Evolutionary conservation across 1,140 invertebrate genomes (phyloP), one percentile per base, ranked within the genome.

Genomic region (Drosophila repleta): DNA sequence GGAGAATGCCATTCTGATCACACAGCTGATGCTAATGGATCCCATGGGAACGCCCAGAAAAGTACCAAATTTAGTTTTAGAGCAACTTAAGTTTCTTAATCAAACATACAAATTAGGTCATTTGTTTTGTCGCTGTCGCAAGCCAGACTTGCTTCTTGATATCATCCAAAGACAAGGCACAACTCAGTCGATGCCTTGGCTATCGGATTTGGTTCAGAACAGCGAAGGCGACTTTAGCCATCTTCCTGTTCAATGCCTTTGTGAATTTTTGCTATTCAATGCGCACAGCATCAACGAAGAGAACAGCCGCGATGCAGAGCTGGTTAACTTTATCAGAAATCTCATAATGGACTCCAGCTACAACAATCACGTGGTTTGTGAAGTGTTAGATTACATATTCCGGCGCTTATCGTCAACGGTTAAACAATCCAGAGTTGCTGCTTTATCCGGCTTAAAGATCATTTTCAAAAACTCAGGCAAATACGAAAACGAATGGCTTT

Each of bases 171-270:
- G 97, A 60, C 96, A 96, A 88, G 97, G 96, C 69, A 96, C 97
- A 10, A 96, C 95, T 17, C 96, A 97, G 70, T 97, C 98, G 18
- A 98, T 99, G 97, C 97, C 98, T 4, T 99, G 98, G 98, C 93
- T 99, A 37, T 97, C 97, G 11, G 97, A 98, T 91, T 92, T 99
- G 29, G 97, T 99, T 11, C 96, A 98, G 74, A 97, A 96, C 73
- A 97, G 96, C 77, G 97, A 98, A 84, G 93, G 94, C 90, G 92
- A 91, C 48, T 91, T 91, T 18, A 90, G 80, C 73, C 89, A 92
- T 51, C 74, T 99, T 7, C 98, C 98, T 0, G 97, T 99, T 20
- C 98, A 99, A 83, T 99, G 98, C 92, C 93, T 99, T 5, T 99
- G 98, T 93, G 98, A 99, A 92, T 99, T 99, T 92, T 93, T 99